A percentile compares a stretch with the other conserved stretches of the same genome.
Conservation (phyloP, 2,888 invertebrate species). For the Heliconius ethilla region DNA sequence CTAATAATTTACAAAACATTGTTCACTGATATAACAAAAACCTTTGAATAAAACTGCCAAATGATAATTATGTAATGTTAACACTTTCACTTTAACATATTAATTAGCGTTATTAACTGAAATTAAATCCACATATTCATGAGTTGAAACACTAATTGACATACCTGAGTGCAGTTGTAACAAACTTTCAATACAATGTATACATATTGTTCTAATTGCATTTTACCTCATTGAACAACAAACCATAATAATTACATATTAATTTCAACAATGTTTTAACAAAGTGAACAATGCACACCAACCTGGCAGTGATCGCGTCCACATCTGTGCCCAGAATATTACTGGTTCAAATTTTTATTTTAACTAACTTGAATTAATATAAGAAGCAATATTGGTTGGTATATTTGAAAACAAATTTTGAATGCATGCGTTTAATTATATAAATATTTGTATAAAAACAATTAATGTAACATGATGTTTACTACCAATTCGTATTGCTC, state of each 20-base stretch:
- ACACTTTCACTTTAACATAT: neutral
- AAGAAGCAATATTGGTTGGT: neutral
- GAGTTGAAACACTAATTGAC: neutral
- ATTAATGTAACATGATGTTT: neutral
- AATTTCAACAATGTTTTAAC: conserved; percentile 27
- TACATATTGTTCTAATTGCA: conserved; percentile 47
- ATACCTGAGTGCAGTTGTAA: neutral
- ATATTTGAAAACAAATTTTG: conserved; percentile 7
- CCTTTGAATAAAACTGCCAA: neutral
- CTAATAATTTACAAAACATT: conserved; percentile 16
- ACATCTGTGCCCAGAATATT: conserved; percentile 17
- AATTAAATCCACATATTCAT: neutral
- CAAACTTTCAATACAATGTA: neutral
- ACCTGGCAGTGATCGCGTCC: conserved; percentile 42
- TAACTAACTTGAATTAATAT: neutral
- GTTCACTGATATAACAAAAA: neutral
- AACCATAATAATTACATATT: conserved; percentile 39
- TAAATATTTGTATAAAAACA: neutral
- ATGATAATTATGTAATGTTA: neutral
- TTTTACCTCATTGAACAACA: conserved; percentile 57
- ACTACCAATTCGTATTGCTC: neutral
- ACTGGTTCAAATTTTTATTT: neutral
- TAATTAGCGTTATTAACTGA: neutral
- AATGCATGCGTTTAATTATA: neutral
- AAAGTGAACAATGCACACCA: conserved; percentile 39